These are phyloP conservation scores for Leptoclinus maculatus DNA, from an alignment of 2,797 vertebrate species.

Conservation along the genomic window DNA sequence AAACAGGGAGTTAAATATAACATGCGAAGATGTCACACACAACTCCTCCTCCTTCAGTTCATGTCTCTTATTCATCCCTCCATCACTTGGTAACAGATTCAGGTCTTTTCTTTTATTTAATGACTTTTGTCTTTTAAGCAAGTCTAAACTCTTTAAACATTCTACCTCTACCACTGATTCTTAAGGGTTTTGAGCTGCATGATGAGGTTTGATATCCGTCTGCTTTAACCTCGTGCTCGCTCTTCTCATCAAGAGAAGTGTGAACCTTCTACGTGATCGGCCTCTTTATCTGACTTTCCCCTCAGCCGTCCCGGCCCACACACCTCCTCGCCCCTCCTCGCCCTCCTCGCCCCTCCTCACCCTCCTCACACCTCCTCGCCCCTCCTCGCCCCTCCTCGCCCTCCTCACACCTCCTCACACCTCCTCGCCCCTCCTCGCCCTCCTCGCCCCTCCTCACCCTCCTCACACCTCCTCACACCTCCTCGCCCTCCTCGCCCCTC, in stretches of 20 bases:
- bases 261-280: background rate
- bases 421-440: conserved; percentile 16
- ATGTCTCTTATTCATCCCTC: background rate
- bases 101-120: background rate
- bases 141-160: background rate
- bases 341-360: background rate
- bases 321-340: conserved; percentile 1
- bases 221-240: too few relatives aligned
- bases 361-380: conserved; percentile 11
- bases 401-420: background rate
- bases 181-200: too few relatives aligned
- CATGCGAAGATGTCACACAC: background rate
- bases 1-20: conserved; percentile 33
- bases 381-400: too few relatives aligned
- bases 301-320: background rate
- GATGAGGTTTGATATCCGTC: background rate
- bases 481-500: too few relatives aligned
- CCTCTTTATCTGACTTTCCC: conserved; percentile 22
- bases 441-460: conserved; percentile 7
- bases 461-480: background rate
- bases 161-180: background rate
- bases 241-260: too few relatives aligned
- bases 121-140: background rate
- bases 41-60: background rate
- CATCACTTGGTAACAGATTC: background rate